These are phyloP conservation scores for Drosophila insularis DNA, from an alignment of 1,140 invertebrate species.

Conservation along the genomic window DNA sequence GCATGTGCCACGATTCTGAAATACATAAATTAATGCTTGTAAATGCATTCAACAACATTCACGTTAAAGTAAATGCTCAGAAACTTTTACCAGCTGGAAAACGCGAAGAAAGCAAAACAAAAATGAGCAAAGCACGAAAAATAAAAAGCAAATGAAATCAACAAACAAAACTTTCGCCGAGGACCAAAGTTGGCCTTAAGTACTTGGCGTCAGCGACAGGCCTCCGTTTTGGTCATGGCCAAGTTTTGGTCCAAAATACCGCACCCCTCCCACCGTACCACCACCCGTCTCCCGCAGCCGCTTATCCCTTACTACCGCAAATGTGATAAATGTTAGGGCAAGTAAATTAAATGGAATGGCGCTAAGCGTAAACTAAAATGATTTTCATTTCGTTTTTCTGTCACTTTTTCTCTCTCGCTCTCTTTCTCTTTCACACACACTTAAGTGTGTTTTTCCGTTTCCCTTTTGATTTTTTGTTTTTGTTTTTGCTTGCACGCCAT, in stretches of 20 bases:
- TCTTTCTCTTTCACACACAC: background rate
- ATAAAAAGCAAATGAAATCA: constrained; percentile 33
- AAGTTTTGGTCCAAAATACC: background rate
- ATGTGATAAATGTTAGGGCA: constrained; percentile 21
- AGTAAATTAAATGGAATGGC: constrained; percentile 60
- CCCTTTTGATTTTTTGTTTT: background rate
- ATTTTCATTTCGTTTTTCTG: constrained; percentile 17
- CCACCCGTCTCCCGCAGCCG: background rate
- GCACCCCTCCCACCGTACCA: background rate
- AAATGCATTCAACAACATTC: constrained; percentile 53
- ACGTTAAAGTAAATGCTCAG: constrained; percentile 50
- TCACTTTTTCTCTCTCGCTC: too few species aligned
- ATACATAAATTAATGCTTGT: constrained; percentile 54
- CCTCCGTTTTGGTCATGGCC: constrained; percentile 15
- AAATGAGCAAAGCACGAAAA: constrained; percentile 46
- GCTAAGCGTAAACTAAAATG: constrained; percentile 59
- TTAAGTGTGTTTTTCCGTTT: background rate
- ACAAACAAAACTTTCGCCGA: background rate
- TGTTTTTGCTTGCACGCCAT: constrained; percentile 35
- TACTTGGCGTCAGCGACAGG: constrained; percentile 73
- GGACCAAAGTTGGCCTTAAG: constrained; percentile 60
- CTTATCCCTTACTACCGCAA: background rate
- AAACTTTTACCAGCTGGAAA: constrained; percentile 24
- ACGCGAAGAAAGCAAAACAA: constrained; percentile 23
- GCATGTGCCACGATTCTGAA: constrained; percentile 9